Base-by-base conservation (phyloP, 2,797 vertebrate species). In the Anguilla marmorata region DNA sequence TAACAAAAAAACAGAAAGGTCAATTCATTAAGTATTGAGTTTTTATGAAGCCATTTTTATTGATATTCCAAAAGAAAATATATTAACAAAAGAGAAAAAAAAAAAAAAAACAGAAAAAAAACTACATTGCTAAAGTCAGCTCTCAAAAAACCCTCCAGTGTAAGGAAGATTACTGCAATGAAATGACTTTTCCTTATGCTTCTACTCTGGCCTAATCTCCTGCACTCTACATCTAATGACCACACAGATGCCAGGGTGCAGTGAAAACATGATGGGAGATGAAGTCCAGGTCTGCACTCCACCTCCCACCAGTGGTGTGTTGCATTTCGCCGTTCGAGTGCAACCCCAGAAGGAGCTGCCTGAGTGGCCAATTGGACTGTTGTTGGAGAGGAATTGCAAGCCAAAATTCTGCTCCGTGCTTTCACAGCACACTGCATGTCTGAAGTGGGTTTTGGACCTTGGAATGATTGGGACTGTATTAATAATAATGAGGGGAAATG, bases 51-150 rank as follows among this genome's bases (percentile, higher is more conserved):
- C 45, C 41, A 82, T 82, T 82, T 87, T 82, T 87, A 87, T 87
- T 87, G 33, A 41, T 85, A 85, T 33, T 76, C 84, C 54, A 66
- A 88, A 84, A 84, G 66, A 69, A 84, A 84, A 84, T 84, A 74
- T 76, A 79, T 80, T 76, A 80, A 60, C 56, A 87, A 82, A 82
- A 72, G 0, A 79, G 45, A 52, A 8, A 8, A 8, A 8, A n/a
- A 37, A 30, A 72, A 87, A 84, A 11, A 79, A 37, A 52, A 8
- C 50, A 6, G 6, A n/a, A 16, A 30, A 74, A 87, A 87, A 11
- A 83, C 79, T 84, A 87, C 50, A 84, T 37, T 52, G 82, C 84
- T 84, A 84, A 85, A 85, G 48, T 85, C 19, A 85, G 60, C 84
- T 72, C 84, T 72, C 2, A 88, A 84, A 87, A 50, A 74, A 87